Base-by-base conservation (phyloP, 2,113 vertebrate species). In the Elephantulus edwardii region DNA sequence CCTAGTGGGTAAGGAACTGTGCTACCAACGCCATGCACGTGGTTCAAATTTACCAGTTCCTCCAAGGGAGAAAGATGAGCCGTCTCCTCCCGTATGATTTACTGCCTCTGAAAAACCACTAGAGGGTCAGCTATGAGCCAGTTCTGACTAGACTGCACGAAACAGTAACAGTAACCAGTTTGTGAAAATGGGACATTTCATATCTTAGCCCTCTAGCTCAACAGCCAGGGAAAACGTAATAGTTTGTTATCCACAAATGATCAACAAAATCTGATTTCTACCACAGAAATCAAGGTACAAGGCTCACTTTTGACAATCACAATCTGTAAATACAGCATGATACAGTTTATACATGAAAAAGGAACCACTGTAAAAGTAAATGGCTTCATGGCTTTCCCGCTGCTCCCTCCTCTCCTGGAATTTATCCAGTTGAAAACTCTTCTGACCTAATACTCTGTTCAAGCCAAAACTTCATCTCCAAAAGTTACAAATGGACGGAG, bases 161-260 rank as follows among this genome's bases (percentile, higher is more conserved):
- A n/a, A n/a, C n/a, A n/a, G n/a, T n/a, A n/a, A n/a, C n/a, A n/a
- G n/a, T n/a, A n/a, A n/a, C n/a, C n/a, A 52, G 28, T 88, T 92
- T 88, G 28, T 85, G 58, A 90, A 71, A 68, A 72, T 8, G 16
- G 38, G 71, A 66, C 92, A 66, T 82, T 87, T 88, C 62, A 91
- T 66, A 85, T 52, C 82, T 92, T 44, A 83, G 64, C 17, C 17
- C 13, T 83, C 26, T 20, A 60, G 86, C 11, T 92, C 78, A 78
- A 74, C 13, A 70, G 74, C 50, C n/a, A 77, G 92, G 68, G 19
- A 79, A 75, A 60, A 66, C 54, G 87, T 76, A 76, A 64, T 24
- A 77, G 54, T 82, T 52, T 93, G 58, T 82, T 87, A 60, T n/a
- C 33, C 58, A 56, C 44, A 78, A 93, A 85, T n/a, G 71, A 77